Base-by-base conservation (phyloP, 2,113 vertebrate species). In the Loxodonta africana region DNA sequence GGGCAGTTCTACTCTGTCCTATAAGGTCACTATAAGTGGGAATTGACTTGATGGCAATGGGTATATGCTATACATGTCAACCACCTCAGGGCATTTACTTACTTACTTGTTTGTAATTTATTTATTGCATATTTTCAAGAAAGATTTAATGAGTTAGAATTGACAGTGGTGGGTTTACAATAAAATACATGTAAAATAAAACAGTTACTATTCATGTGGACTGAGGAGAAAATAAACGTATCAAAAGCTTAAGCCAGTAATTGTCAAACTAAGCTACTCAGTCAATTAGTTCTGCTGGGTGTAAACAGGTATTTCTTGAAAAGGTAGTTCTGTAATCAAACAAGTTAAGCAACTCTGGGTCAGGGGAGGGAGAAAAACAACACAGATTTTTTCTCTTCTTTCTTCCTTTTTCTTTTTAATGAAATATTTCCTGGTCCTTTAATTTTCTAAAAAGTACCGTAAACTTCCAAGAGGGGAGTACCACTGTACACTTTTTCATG, bases 301-400 rank as follows among this genome's bases (percentile, higher is more conserved):
- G 2, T 76, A 85, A 95, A 63, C 88, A 67, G 28, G 14, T 94
- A 51, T 90, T 96, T 81, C 88, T 77, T 94, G 76, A 93, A 95
- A 96, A 65, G 18, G 4, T 15, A 53, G 23, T 77, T 89, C 51
- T 87, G 2, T 82, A 95, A 82, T 83, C 44, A 93, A 95, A 90
- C 51, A 90, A 91, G 76, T 89, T 65, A 94, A 97, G 46, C 62
- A 94, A 77, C 2, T 76, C 17, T 65, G 37, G 18, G 48, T 7
- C 48, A 6, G 48, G 48, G 48, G 48, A 8, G 81, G 48, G 7
- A 81, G 44, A 96, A 97, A 96, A 90, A 18, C 17, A 82, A 93
- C 51, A 20, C 25, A 67, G 28, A 30, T 65, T 18, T 17, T 87
- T 95, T 76, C 48, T 48, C 10, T 48, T 48, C 48, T 8, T 48